A percentile compares a stretch with the other conserved stretches of the same genome.
Conservation (phyloP, 2,888 invertebrate genomes). For the Sinelater perroti region DNA sequence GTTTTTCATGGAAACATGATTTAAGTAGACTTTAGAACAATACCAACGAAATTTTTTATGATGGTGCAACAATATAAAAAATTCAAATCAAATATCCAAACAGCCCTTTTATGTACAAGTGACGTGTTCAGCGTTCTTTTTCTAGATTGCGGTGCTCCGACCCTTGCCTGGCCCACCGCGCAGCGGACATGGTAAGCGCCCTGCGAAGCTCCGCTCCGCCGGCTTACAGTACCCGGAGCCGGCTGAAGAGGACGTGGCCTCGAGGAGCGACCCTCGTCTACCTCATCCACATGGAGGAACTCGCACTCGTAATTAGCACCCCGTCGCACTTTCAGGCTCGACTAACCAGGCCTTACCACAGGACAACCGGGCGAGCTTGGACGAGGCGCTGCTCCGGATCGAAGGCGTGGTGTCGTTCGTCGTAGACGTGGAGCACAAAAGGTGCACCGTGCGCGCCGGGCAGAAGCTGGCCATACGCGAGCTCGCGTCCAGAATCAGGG, state of each 20-base stretch:
- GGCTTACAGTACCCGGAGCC: slow-evolving; percentile 40
- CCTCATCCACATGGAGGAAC: slow-evolving; percentile 37
- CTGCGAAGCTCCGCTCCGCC: slow-evolving; percentile 39
- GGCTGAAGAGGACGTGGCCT: slow-evolving; percentile 24
- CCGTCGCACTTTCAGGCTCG: too few species aligned
- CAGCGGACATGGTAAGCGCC: slow-evolving; percentile 37
- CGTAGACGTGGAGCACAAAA: slow-evolving; percentile 45
- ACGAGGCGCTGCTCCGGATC: slow-evolving; percentile 44
- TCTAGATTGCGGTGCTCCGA: slow-evolving; percentile 43
- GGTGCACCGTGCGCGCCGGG: slow-evolving; percentile 47
- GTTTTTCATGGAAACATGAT: too few species aligned
- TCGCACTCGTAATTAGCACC: slow-evolving; percentile 36
- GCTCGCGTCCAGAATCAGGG: slow-evolving; percentile 43
- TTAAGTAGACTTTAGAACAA: too few species aligned
- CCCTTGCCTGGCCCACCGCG: slow-evolving; percentile 36
- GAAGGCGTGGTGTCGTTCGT: slow-evolving; percentile 51
- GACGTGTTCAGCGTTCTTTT: slow-evolving; percentile 11
- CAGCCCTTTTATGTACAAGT: background rate
- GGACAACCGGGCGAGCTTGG: slow-evolving; percentile 33
- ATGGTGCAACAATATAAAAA: too few species aligned
- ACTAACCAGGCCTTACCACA: too few species aligned
- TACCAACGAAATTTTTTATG: too few species aligned
- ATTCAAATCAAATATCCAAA: too few species aligned
- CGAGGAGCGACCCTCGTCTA: slow-evolving; percentile 36
- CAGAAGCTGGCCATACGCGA: slow-evolving; percentile 42